Percentiles rank a stretch among this genome's conserved stretches.
phyloP scores from a whole-genome alignment of 2,888 invertebrate genomes.

The Perdita meconis region DNA sequence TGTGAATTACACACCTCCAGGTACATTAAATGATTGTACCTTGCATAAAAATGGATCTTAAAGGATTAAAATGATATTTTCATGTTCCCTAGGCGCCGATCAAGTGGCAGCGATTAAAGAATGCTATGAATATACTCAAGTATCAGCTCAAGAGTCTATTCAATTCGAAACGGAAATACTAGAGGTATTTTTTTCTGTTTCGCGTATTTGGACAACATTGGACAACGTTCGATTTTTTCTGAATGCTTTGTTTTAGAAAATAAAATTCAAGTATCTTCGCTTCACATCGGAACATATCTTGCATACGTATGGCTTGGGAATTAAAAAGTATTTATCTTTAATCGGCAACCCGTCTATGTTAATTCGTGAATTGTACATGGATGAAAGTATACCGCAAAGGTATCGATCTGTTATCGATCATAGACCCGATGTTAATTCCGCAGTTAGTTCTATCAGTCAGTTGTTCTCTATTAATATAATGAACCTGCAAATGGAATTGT shows the following conservation, averaged over 20 bases:
- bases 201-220: no score
- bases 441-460: slow-evolving; percentile 83
- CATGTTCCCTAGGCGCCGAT: slow-evolving; percentile 83
- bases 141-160: slow-evolving; percentile 54
- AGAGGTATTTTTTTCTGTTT: slow-evolving; percentile 54
- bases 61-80: no score
- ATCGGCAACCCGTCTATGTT: slow-evolving; percentile 83
- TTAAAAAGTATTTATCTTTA: slow-evolving; percentile 83
- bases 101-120: slow-evolving; percentile 85
- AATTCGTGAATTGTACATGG: slow-evolving; percentile 84
- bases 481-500: slow-evolving; percentile 81
- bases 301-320: slow-evolving; percentile 83
- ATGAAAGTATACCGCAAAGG: slow-evolving; percentile 84
- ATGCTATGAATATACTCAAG: slow-evolving; percentile 84
- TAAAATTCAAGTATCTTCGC: slow-evolving; percentile 84
- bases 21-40: slow-evolving; percentile 56
- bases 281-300: slow-evolving; percentile 85
- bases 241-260: slow-evolving; percentile 77
- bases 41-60: not conserved
- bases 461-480: slow-evolving; percentile 83
- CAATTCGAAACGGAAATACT: slow-evolving; percentile 53
- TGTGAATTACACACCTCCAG: slow-evolving; percentile 82
- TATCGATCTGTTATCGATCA: slow-evolving; percentile 75
- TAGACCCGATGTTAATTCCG: slow-evolving; percentile 85
- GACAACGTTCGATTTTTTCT: slow-evolving; percentile 10